Base-by-base conservation (phyloP, 2,888 invertebrate species). In the Apantesis nais region DNA sequence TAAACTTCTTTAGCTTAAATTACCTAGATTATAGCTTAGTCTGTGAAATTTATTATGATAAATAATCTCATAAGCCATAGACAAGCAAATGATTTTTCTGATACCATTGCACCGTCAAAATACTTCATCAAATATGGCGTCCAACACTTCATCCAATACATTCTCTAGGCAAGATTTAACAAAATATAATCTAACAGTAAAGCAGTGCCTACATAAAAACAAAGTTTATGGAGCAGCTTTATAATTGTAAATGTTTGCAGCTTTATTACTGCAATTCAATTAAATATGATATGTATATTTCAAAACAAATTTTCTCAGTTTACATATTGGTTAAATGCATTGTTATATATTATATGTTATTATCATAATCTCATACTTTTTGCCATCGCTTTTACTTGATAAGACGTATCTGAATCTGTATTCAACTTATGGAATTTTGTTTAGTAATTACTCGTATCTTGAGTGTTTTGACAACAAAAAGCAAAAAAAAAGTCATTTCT, bases 241-340 rank as follows among this genome's bases (percentile, higher is more conserved):
- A 76, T 41, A 70, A 73, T 48, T 69, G 78, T 41, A 70, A 73
- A 48, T 69, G 78, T 78, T 69, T 71, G 65, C 80, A 68, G 39
- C 65, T 82, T 82, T 74, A 81, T 75, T 66, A 64, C 74, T 63
- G 48, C 68, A 77, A 80, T 78, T 71, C 76, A 78, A 80, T 75
- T 74, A 73, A 31, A 72, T 72, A 72, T 69, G 70, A 75, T 74
- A 62, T 62, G 34, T 34, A 5, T 34, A 34, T 34, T 34, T 34
- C n/a, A n/a, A n/a, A n/a, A n/a, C n/a, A n/a, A n/a, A n/a, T n/a
- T n/a, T n/a, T n/a, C n/a, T n/a, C n/a, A n/a, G n/a, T n/a, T n/a
- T n/a, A n/a, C n/a, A n/a, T 34, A 34, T 34, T 5, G 34, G 34
- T 34, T 5, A 34, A 34, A 34, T 34, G 34, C 34, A 34, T 34